Percentiles rank a stretch among this genome's conserved stretches.
phyloP scores from a whole-genome alignment of 2,888 invertebrate species.

The Strigamia transsilvanica region DNA sequence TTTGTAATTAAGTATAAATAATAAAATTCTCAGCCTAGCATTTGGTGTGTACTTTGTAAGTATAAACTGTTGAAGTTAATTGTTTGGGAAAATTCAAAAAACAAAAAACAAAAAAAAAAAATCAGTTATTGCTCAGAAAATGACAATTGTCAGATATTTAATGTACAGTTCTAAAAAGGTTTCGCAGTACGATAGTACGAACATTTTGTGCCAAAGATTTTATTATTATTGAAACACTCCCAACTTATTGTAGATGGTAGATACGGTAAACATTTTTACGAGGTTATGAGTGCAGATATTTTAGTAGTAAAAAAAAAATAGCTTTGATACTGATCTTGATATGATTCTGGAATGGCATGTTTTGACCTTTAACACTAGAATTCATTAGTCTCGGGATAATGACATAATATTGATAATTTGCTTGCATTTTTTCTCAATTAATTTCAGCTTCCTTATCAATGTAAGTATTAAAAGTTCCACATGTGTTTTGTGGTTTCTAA shows the following conservation, averaged over 20 bases:
- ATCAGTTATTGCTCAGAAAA: constrained; percentile 16
- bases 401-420: neutral
- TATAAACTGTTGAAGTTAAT: constrained; percentile 28
- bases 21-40: neutral
- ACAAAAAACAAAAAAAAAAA: neutral
- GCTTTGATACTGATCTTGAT: constrained; percentile 9
- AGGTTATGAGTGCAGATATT: neutral
- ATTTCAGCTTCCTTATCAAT: neutral
- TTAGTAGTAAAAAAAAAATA: neutral
- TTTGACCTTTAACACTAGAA: neutral
- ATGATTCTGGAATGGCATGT: neutral
- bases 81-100: neutral
- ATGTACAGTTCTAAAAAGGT: neutral
- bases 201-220: constrained; percentile 13
- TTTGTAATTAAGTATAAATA: neutral
- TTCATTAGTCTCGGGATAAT: neutral
- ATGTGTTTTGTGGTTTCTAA: neutral
- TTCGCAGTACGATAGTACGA: neutral
- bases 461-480: neutral
- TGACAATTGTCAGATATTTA: constrained; percentile 18
- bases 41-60: constrained; percentile 8
- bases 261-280: too few relatives aligned
- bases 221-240: neutral
- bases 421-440: neutral
- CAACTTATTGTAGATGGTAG: neutral